Conservation (phyloP, 1,140 invertebrate genomes). For the Coenobita brevimanus region DNA sequence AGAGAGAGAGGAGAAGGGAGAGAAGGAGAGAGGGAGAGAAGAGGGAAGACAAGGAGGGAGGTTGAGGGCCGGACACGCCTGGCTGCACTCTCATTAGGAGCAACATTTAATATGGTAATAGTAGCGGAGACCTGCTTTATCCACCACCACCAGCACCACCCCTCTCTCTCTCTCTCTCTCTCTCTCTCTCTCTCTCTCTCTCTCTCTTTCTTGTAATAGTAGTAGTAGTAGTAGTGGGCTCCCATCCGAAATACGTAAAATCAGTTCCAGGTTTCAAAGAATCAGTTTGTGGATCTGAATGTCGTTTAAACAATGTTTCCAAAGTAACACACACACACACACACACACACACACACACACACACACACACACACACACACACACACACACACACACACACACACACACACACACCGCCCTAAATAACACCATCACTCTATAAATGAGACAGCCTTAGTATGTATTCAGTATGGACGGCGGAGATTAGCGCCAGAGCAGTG, state of each 20-base stretch:
- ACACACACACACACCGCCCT: no score
- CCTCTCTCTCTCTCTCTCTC: constrained; percentile 6
- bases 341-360: constrained; percentile 6
- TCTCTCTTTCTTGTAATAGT: no score
- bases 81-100: constrained; percentile 39
- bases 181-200: constrained; percentile 1
- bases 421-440: no score
- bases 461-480: no score
- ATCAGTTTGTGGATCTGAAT: no score
- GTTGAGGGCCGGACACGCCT: constrained; percentile 21
- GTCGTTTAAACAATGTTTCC: not conserved
- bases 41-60: no score
- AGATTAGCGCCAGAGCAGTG: no score
- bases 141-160: not conserved
- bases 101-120: constrained; percentile 50
- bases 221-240: no score
- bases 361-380: constrained; percentile 20
- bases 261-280: no score
- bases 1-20: not conserved
- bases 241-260: no score
- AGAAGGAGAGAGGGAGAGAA: not conserved
- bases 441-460: no score
- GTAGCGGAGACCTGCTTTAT: not conserved
- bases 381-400: constrained; percentile 20
- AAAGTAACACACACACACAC: no score